Conservation (phyloP, 2,113 vertebrate genomes). For the Takifugu bimaculatus region DNA sequence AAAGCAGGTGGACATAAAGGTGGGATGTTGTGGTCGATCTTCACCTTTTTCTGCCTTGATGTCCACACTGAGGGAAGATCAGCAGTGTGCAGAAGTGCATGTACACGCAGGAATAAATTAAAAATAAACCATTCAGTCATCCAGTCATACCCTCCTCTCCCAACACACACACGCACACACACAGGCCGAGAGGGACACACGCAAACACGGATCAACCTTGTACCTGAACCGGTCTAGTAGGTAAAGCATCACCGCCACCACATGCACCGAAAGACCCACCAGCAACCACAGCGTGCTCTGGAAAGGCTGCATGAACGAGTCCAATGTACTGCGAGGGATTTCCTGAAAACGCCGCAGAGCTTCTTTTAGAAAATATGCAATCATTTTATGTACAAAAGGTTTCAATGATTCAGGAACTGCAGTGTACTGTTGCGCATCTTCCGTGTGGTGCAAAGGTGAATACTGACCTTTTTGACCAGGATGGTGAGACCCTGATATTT, state of each 20-base stretch:
- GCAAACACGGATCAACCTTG: slow-evolving; percentile 49
- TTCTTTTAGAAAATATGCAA: neutral
- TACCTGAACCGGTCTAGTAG: slow-evolving; percentile 99
- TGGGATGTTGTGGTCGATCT: slow-evolving; percentile 59
- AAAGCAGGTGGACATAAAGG: slow-evolving; percentile 38
- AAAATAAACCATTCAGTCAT: slow-evolving; percentile 8
- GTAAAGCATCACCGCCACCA: slow-evolving; percentile 99
- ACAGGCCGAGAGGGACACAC: slow-evolving; percentile 3
- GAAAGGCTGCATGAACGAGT: slow-evolving; percentile 99
- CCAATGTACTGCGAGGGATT: slow-evolving; percentile 97
- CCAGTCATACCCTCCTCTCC: slow-evolving; percentile 3
- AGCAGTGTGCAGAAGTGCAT: slow-evolving; percentile 28
- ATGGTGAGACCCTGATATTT: slow-evolving; percentile 99
- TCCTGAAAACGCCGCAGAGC: slow-evolving; percentile 76
- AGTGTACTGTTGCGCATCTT: too few species aligned
- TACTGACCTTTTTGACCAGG: slow-evolving; percentile 93
- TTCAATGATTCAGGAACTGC: neutral
- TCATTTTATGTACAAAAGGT: neutral
- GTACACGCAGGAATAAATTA: slow-evolving; percentile 19
- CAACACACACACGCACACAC: slow-evolving; percentile 10
- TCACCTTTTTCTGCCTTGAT: slow-evolving; percentile 50
- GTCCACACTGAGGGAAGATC: slow-evolving; percentile 58
- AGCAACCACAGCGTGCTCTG: slow-evolving; percentile 98
- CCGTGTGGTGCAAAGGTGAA: neutral
- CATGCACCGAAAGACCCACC: slow-evolving; percentile 96